Evolutionary conservation across 2,888 invertebrate genomes (phyloP).

Genomic region (Ornithoptera alexandrae): DNA sequence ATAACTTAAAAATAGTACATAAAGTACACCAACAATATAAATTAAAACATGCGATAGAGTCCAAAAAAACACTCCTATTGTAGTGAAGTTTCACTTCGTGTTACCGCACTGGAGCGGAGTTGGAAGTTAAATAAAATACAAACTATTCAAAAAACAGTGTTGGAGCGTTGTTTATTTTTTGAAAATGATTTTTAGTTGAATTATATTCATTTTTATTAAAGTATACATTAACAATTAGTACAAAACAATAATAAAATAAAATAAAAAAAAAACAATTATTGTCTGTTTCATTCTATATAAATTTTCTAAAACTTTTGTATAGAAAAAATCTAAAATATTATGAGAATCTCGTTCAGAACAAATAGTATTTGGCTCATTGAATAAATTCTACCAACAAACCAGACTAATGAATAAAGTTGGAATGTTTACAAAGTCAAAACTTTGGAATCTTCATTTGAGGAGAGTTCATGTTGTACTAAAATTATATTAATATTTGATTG

Average conservation of each 20-base stretch:
- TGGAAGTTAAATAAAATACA: not conserved
- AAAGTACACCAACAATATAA: not conserved
- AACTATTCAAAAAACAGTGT: not conserved
- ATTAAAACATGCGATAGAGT: not conserved
- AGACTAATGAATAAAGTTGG: conserved; percentile 8
- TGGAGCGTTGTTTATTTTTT: not conserved
- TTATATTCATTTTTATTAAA: not conserved
- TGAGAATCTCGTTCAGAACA: not conserved
- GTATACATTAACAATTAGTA: no score
- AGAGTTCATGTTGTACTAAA: conserved; percentile 6
- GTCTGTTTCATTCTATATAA: not conserved
- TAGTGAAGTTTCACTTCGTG: not conserved
- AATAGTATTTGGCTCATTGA: not conserved
- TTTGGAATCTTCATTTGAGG: conserved; percentile 8
- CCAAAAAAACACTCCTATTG: not conserved
- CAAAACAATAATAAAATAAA: no score
- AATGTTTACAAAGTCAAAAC: conserved; percentile 10
- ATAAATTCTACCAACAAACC: conserved; percentile 4
- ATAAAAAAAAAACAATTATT: no score
- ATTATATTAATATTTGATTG: conserved; percentile 14
- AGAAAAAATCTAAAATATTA: not conserved
- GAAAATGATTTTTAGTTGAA: not conserved
- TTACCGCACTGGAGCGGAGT: not conserved
- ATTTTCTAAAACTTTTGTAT: not conserved
- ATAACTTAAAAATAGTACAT: no score